Conservation (phyloP, 2,797 vertebrate species). For the Trachops cirrhosus region DNA sequence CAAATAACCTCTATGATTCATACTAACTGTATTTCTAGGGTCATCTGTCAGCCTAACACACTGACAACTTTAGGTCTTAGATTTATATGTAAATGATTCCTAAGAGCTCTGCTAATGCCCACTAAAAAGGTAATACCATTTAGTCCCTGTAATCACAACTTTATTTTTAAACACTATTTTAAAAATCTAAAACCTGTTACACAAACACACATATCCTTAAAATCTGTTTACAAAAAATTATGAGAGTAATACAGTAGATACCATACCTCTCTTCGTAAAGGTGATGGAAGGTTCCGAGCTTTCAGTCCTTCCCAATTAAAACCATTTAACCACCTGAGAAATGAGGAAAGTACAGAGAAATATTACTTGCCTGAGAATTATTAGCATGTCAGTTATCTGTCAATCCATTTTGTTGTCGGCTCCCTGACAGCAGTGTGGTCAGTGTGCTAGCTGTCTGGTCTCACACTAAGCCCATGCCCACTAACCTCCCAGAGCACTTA, state of each 20-base stretch:
- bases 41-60: not conserved
- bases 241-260: not conserved
- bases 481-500: not conserved
- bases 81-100: not conserved
- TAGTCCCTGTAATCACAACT: not conserved
- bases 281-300: slow-evolving; percentile 87
- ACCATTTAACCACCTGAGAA: slow-evolving; percentile 92
- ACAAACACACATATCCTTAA: not conserved
- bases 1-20: not conserved
- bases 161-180: not conserved
- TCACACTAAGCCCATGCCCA: not conserved
- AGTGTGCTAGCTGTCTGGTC: not conserved
- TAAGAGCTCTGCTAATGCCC: not conserved
- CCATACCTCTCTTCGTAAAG: slow-evolving; percentile 92
- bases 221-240: not conserved
- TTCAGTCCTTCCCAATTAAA: slow-evolving; percentile 96
- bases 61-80: not conserved
- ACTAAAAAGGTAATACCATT: not conserved
- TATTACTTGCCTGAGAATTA: not conserved
- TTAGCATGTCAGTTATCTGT: not conserved
- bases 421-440: not conserved
- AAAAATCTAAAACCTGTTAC: not conserved
- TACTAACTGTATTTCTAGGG: not conserved
- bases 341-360: not conserved
- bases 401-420: too few species aligned